phyloP scores from a whole-genome alignment of 2,797 vertebrate species.

The Hafferia zeledoni region DNA sequence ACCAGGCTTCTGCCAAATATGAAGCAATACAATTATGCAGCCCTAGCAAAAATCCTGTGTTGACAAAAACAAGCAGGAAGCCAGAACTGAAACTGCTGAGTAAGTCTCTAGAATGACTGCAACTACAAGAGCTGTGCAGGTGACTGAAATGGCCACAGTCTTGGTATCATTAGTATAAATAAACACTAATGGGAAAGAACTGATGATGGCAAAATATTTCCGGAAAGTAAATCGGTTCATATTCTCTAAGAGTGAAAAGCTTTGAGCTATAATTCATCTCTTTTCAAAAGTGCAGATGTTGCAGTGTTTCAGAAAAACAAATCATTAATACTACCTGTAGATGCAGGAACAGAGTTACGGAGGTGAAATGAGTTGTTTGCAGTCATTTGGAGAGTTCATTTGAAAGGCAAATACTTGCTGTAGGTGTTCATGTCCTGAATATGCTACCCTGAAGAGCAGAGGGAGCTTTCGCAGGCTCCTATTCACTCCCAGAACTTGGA shows the following conservation, averaged over 20 bases:
- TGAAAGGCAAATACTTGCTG: neutral
- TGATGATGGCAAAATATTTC: neutral
- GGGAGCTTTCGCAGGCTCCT: neutral
- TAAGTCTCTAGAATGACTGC: neutral
- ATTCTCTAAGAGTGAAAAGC: neutral
- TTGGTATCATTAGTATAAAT: neutral
- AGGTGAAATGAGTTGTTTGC: neutral
- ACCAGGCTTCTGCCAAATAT: neutral
- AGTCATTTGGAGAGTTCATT: neutral
- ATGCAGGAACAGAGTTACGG: neutral
- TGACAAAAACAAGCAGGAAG: neutral
- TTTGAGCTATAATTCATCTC: neutral
- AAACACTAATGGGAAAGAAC: neutral
- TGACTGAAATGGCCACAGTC: neutral
- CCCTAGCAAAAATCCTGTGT: neutral
- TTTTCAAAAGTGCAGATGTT: neutral
- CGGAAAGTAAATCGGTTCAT: neutral
- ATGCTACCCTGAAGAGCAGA: neutral
- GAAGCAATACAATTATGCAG: neutral
- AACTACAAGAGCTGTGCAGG: neutral
- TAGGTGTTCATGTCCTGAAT: neutral
- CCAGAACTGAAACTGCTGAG: neutral
- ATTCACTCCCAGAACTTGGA: neutral
- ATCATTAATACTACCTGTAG: neutral
- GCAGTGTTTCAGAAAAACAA: neutral